Evolutionary conservation across 2,797 vertebrate genomes (phyloP).

Genomic region (Enteromius argenteus): DNA sequence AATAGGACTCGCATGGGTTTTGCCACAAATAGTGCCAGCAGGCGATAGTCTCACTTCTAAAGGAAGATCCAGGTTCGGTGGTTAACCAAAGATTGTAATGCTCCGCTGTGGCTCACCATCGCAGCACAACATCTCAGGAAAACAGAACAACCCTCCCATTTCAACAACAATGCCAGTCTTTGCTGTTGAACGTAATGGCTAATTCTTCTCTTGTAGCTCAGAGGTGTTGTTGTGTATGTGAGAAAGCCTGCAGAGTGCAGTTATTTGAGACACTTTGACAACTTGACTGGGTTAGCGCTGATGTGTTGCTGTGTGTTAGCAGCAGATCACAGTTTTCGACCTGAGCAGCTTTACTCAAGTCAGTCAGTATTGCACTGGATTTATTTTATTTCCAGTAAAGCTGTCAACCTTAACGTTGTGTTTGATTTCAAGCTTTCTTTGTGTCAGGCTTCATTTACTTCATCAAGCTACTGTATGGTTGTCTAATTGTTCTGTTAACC

Average conservation of each 20-base stretch:
- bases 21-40: slow-evolving; percentile 31
- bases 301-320: background rate
- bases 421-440: slow-evolving; percentile 21
- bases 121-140: slow-evolving; percentile 70
- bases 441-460: slow-evolving; percentile 24
- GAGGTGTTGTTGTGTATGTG: slow-evolving; percentile 58
- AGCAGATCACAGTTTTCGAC: slow-evolving; percentile 14
- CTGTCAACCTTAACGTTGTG: background rate
- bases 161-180: slow-evolving; percentile 58
- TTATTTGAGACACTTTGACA: slow-evolving; percentile 3
- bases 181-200: slow-evolving; percentile 51
- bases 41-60: slow-evolving; percentile 64
- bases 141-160: slow-evolving; percentile 55
- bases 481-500: slow-evolving; percentile 42
- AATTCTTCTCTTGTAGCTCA: slow-evolving; percentile 51
- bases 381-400: background rate
- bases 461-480: slow-evolving; percentile 38
- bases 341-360: background rate
- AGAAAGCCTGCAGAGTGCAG: slow-evolving; percentile 65
- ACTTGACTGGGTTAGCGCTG: slow-evolving; percentile 15
- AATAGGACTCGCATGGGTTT: slow-evolving; percentile 41
- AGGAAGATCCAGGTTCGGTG: slow-evolving; percentile 69
- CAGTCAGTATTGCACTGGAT: background rate
- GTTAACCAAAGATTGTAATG: slow-evolving; percentile 76
- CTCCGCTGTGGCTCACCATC: slow-evolving; percentile 61